Conservation (phyloP, 2,888 invertebrate species). For the Erpobdella octoculata region DNA sequence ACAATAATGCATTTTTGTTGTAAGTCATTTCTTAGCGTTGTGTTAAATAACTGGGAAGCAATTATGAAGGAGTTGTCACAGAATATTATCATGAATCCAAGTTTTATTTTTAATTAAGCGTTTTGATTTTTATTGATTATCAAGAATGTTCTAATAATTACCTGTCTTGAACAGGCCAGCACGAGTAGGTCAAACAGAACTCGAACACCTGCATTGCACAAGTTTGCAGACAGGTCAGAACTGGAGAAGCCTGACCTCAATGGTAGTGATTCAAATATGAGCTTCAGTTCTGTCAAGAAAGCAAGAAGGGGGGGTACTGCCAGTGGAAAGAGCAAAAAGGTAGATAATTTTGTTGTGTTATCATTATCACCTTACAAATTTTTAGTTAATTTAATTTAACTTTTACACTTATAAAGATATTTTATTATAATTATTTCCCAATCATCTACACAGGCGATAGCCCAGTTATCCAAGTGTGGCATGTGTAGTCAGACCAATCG, state of each 20-base stretch:
- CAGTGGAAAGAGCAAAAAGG: slow-evolving; percentile 8
- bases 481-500: slow-evolving; percentile 22
- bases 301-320: slow-evolving; percentile 11
- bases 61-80: too few relatives aligned
- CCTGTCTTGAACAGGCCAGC: not conserved
- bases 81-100: too few relatives aligned
- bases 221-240: too few relatives aligned
- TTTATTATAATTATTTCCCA: not conserved
- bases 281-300: slow-evolving; percentile 16
- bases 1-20: too few relatives aligned
- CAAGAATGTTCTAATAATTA: too few relatives aligned
- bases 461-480: slow-evolving; percentile 8
- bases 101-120: too few relatives aligned
- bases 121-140: too few relatives aligned
- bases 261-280: not conserved
- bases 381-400: not conserved
- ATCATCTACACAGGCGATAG: not conserved
- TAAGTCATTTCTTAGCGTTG: too few relatives aligned
- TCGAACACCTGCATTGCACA: not conserved
- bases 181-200: not conserved
- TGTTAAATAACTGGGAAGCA: too few relatives aligned
- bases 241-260: not conserved
- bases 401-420: not conserved
- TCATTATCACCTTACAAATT: not conserved
- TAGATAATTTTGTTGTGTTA: not conserved